Base-by-base conservation (phyloP, 2,797 vertebrate genomes). In the Sus cebifrons region DNA sequence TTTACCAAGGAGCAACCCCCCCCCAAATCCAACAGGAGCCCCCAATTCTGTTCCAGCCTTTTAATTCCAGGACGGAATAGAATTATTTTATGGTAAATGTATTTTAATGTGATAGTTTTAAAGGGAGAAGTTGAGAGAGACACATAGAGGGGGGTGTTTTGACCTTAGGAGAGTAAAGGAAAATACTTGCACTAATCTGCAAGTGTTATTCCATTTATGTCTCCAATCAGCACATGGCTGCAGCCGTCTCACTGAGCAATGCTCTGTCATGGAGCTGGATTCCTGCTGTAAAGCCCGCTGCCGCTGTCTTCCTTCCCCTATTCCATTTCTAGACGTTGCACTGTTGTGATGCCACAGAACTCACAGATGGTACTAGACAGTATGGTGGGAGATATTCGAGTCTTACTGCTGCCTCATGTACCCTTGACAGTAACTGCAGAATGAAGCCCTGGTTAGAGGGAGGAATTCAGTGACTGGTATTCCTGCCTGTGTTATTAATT, bases 31-130 rank as follows among this genome's bases (percentile, higher is more conserved):
- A 7, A 14, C 40, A 81, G 17, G 27, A 92, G 62, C 1, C 16
- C 32, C 52, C 21, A 36, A 8, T 58, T 54, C 29, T 32, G 11
- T 81, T 90, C 11, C 18, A 84, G 32, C 3, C 27, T 92, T 68
- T 95, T 65, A 87, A 82, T 90, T 89, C 40, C 89, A 79, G 86
- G 88, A 49, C 71, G 60, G 44, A 88, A 70, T 71, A 14, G 82
- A n/a, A 82, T 29, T 65, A 18, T 86, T 17, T 13, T 29, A 83
- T 52, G 58, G 11, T 67, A 62, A 79, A 68, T 85, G 36, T 89
- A 62, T 81, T 86, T 85, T 60, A 74, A 92, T 89, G n/a, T 79
- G 91, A 54, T 60, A 83, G 44, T 89, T 92, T 82, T 81, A 52
- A 89, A 88, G 12, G 71, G 14, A 78, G n/a, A 73, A 71, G 20